A percentile compares a stretch with the other conserved stretches of the same genome.
These are phyloP conservation scores for Sebastes variabilis DNA, from an alignment of 2,797 vertebrate genomes.

Conservation along the genomic window DNA sequence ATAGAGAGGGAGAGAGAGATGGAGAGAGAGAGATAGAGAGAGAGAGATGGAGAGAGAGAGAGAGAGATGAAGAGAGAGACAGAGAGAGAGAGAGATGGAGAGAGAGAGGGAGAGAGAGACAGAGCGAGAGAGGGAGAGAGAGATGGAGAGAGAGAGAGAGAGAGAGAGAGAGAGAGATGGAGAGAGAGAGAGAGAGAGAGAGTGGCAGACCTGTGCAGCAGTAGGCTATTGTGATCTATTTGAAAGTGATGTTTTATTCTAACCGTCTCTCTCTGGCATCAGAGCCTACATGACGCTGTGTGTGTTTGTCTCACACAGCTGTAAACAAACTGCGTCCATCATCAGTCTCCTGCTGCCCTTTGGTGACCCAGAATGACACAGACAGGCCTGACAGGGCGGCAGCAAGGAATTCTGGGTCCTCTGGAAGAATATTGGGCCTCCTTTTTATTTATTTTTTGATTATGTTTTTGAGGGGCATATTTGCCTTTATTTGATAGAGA, in stretches of 20 bases:
- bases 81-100: not conserved
- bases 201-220: constrained; percentile 39
- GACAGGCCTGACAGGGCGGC: constrained; percentile 22
- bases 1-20: fast-evolving
- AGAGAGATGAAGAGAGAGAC: not conserved
- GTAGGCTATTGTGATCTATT: constrained; percentile 32
- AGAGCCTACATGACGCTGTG: constrained; percentile 12
- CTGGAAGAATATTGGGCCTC: not conserved
- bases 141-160: fast-evolving
- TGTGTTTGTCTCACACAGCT: constrained; percentile 6
- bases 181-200: not conserved
- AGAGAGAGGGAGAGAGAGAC: fast-evolving
- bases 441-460: not conserved
- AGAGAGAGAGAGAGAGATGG: too few relatives aligned
- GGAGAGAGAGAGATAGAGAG: too few relatives aligned
- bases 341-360: constrained; percentile 1
- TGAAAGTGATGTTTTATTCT: constrained; percentile 57
- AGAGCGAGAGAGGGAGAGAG: fast-evolving
- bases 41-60: constrained; percentile 4
- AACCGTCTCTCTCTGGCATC: constrained; percentile 35
- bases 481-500: not conserved
- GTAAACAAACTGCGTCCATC: not conserved
- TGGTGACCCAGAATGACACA: constrained; percentile 9
- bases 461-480: not conserved
- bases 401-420: constrained; percentile 29